Conservation (phyloP, 2,113 vertebrate species). For the Tyrannus savana region DNA sequence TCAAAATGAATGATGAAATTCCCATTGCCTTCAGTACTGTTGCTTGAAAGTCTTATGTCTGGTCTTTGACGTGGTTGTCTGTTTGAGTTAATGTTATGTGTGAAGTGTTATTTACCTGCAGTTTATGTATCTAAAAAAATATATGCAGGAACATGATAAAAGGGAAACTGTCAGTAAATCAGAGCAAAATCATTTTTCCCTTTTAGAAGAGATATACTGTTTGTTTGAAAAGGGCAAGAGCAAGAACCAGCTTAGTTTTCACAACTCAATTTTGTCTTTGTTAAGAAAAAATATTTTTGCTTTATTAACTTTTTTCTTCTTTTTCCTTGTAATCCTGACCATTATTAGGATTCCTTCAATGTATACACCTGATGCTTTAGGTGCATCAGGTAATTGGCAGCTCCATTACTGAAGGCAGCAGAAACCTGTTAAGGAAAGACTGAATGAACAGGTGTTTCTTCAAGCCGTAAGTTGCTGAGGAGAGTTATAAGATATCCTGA, state of each 20-base stretch:
- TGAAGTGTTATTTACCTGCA: not conserved
- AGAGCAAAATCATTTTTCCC: not conserved
- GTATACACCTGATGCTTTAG: not conserved
- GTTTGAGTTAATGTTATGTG: not conserved
- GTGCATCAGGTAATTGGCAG: not conserved
- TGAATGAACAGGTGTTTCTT: not conserved
- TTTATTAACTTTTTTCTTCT: not conserved
- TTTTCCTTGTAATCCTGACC: rapidly evolving
- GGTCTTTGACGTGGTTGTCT: not conserved
- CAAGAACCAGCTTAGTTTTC: not conserved
- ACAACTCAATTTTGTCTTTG: not conserved
- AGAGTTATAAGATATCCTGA: not conserved
- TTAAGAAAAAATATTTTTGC: not conserved
- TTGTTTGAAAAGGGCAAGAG: not conserved
- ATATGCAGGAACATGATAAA: not conserved
- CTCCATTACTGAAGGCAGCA: not conserved
- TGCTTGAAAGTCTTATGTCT: not conserved
- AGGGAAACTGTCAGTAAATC: not conserved
- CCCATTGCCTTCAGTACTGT: not conserved
- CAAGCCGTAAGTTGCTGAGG: not conserved
- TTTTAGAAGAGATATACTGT: not conserved
- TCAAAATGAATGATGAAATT: not conserved
- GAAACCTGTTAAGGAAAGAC: not conserved
- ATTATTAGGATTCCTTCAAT: not conserved
- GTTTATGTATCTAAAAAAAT: not conserved